Conservation (phyloP, 2,797 vertebrate species). For the Dipus sagitta region DNA sequence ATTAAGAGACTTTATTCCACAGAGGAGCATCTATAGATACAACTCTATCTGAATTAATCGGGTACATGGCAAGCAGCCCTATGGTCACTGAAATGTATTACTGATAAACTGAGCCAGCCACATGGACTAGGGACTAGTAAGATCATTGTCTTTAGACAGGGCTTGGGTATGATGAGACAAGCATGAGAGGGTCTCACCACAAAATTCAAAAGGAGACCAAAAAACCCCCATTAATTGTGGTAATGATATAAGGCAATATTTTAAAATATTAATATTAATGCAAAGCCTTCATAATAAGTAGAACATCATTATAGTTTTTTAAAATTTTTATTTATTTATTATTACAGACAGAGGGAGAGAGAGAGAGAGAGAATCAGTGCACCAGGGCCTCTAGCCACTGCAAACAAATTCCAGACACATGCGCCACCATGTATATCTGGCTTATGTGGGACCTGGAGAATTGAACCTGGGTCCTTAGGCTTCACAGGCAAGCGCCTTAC, state of each 20-base stretch:
- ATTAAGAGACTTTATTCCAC: conserved; percentile 6
- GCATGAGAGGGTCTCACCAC: background rate
- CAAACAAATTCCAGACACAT: no score
- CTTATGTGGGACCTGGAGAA: no score
- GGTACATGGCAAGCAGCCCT: background rate
- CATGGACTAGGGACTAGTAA: background rate
- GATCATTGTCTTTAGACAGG: background rate
- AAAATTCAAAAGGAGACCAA: background rate
- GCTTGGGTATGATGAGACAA: background rate
- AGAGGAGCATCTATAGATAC: background rate
- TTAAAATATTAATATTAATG: background rate
- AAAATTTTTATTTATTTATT: no score
- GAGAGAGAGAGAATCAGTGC: no score
- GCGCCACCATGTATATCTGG: no score
- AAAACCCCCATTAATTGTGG: background rate
- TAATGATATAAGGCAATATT: background rate
- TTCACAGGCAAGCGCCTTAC: no score
- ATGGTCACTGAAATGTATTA: background rate
- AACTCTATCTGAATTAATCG: background rate
- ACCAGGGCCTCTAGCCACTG: no score
- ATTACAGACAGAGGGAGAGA: no score
- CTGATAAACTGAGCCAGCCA: background rate
- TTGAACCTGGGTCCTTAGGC: no score
- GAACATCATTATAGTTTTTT: background rate
- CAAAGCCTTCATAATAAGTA: background rate